Evolutionary conservation across 2,113 vertebrate species (phyloP).

Genomic region (Podarcis cretensis): DNA sequence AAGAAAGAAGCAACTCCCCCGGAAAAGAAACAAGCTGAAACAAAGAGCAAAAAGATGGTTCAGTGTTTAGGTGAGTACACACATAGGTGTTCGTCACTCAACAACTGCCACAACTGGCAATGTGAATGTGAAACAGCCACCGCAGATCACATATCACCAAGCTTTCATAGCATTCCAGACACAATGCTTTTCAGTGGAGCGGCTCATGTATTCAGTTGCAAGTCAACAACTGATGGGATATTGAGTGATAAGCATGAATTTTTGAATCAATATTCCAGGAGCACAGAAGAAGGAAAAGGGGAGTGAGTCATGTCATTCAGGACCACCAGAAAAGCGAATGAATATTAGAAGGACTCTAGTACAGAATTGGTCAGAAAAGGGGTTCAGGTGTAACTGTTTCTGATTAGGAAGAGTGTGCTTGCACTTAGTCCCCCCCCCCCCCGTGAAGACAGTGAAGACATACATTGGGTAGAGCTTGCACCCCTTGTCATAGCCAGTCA

Average conservation of each 20-base stretch:
- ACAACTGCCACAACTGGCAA: background rate
- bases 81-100: background rate
- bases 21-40: background rate
- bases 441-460: background rate
- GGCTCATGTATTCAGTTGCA: background rate
- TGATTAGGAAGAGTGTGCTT: background rate
- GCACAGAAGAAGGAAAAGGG: background rate
- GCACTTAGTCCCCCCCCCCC: background rate
- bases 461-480: background rate
- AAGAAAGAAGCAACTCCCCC: background rate
- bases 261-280: background rate
- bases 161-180: background rate
- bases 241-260: background rate
- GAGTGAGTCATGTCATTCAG: background rate
- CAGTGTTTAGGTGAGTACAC: background rate
- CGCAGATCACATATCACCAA: background rate
- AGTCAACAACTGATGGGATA: background rate
- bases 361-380: background rate
- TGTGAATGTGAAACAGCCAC: background rate
- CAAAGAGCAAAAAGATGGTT: background rate
- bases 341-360: background rate
- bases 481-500: background rate
- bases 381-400: background rate
- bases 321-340: background rate
- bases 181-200: background rate